Evolutionary conservation across 2,888 invertebrate species (phyloP).

Genomic region (Archaeoteleia sp.): DNA sequence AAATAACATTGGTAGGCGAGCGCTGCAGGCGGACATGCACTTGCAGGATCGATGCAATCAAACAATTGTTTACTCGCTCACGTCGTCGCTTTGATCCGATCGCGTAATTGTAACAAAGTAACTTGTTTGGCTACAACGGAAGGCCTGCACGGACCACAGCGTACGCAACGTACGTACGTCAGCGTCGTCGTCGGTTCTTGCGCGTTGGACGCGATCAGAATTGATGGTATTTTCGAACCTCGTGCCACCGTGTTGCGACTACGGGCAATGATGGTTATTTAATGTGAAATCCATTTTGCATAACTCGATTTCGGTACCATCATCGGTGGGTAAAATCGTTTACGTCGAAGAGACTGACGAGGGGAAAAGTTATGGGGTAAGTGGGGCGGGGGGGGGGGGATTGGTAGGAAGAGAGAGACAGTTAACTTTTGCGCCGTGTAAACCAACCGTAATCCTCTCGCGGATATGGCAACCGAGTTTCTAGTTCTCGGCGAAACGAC

Average conservation of each 20-base stretch:
- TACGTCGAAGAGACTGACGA: conserved; percentile 33
- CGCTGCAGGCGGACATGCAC: too few species aligned
- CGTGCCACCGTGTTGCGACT: conserved; percentile 30
- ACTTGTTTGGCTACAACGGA: conserved; percentile 38
- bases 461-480: conserved; percentile 58
- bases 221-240: conserved; percentile 41
- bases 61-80: background rate
- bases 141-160: conserved; percentile 36
- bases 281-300: conserved; percentile 70
- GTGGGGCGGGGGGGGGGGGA: conserved; percentile 6
- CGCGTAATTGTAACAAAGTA: conserved; percentile 46
- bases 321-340: conserved; percentile 62
- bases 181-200: too few species aligned
- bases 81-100: conserved; percentile 32
- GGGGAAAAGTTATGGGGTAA: conserved; percentile 4
- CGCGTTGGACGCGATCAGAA: too few species aligned
- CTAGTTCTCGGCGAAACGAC: conserved; percentile 35
- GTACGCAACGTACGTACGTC: conserved; percentile 34
- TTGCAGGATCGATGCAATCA: too few species aligned
- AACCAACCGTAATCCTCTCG: conserved; percentile 62
- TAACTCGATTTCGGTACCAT: conserved; percentile 71
- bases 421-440: conserved; percentile 57
- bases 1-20: too few species aligned
- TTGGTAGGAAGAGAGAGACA: conserved; percentile 12
- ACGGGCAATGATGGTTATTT: conserved; percentile 66